Percentiles rank a stretch among this genome's conserved stretches.
Conservation (phyloP, 2,888 invertebrate species). For the Caenorhabditis plicata region DNA sequence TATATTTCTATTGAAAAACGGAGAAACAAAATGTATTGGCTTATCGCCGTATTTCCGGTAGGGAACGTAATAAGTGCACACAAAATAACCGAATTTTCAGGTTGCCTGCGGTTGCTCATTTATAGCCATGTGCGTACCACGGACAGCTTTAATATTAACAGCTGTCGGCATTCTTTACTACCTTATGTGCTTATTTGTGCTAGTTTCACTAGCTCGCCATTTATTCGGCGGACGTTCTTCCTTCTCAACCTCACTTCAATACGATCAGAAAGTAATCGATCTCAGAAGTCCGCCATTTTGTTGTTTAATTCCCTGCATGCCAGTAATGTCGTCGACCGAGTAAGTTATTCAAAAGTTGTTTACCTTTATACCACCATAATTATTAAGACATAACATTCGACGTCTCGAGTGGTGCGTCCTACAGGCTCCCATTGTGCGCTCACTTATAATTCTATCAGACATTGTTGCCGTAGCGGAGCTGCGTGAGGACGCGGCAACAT, state of each 20-base stretch:
- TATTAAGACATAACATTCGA: conserved; percentile 53
- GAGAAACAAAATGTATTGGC: conserved; percentile 60
- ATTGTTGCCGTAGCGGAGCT: conserved; percentile 52
- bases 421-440: conserved; percentile 62
- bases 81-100: conserved; percentile 24
- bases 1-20: conserved; percentile 58
- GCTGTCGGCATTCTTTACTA: conserved; percentile 61
- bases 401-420: conserved; percentile 61
- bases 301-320: conserved; percentile 55
- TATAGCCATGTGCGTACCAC: conserved; percentile 59
- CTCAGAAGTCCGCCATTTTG: conserved; percentile 62
- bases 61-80: background rate
- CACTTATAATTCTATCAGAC: conserved; percentile 57
- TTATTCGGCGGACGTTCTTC: conserved; percentile 45
- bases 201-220: conserved; percentile 59
- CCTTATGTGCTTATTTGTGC: conserved; percentile 60
- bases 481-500: conserved; percentile 40
- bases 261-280: conserved; percentile 48
- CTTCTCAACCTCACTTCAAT: conserved; percentile 40
- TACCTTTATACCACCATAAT: background rate
- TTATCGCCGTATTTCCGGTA: conserved; percentile 59
- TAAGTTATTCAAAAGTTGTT: conserved; percentile 11
- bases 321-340: conserved; percentile 50
- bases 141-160: conserved; percentile 56
- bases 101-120: conserved; percentile 55